These are phyloP conservation scores for Ctenopoma multispine DNA, from an alignment of 2,797 vertebrate genomes.

Conservation along the genomic window DNA sequence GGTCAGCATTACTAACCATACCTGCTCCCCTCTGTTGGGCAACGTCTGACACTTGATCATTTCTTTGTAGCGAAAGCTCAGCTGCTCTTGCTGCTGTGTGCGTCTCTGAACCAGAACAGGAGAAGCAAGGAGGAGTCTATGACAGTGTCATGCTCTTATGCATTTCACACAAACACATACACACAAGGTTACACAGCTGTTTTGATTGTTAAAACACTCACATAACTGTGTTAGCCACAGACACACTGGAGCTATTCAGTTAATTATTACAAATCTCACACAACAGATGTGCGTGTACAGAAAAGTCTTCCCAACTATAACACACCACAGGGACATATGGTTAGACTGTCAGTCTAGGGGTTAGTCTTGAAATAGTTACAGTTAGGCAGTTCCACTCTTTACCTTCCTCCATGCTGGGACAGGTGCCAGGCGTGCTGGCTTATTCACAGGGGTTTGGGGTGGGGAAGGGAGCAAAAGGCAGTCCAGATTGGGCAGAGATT, in stretches of 20 bases:
- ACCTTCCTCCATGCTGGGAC: slow-evolving; percentile 97
- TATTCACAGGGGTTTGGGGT: slow-evolving; percentile 80
- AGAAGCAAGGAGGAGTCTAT: slow-evolving; percentile 46
- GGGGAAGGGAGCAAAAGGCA: slow-evolving; percentile 83
- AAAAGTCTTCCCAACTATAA: slow-evolving; percentile 11
- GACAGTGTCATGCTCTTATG: background rate
- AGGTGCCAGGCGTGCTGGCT: slow-evolving; percentile 86
- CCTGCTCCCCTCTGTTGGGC: slow-evolving; percentile 80
- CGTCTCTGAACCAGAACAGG: slow-evolving; percentile 74
- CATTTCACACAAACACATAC: slow-evolving; percentile 12
- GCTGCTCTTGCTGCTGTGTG: slow-evolving; percentile 85
- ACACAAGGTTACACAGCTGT: slow-evolving; percentile 3
- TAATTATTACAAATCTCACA: slow-evolving; percentile 24
- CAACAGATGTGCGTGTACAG: slow-evolving; percentile 21
- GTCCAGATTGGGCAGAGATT: slow-evolving; percentile 90
- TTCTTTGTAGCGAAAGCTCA: slow-evolving; percentile 85
- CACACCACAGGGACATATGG: slow-evolving; percentile 18
- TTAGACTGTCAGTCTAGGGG: slow-evolving; percentile 49
- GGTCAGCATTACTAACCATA: slow-evolving; percentile 56
- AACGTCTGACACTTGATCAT: slow-evolving; percentile 82
- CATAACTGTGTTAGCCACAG: background rate
- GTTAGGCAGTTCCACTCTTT: slow-evolving; percentile 75
- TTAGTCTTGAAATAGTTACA: slow-evolving; percentile 47
- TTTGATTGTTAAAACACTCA: slow-evolving; percentile 8
- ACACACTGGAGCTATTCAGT: background rate